Conservation (phyloP, 2,113 vertebrate genomes). For the Prochilodus magdalenae region DNA sequence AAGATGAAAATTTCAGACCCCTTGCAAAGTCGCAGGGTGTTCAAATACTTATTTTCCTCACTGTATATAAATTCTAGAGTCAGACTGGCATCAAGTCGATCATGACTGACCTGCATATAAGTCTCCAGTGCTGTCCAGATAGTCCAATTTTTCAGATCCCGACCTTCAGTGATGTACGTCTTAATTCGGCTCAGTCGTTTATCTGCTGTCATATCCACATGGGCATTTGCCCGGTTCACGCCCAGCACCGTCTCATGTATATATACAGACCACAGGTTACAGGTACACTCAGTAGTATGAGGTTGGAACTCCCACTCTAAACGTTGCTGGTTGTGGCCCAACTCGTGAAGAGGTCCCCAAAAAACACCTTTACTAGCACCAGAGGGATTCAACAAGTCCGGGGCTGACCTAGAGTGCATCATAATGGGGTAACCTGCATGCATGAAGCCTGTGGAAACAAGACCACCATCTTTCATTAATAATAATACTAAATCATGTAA, state of each 20-base stretch:
- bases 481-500: too few relatives aligned
- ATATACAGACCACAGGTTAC: conserved; percentile 85
- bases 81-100: too few relatives aligned
- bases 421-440: conserved; percentile 82
- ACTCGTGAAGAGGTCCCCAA: conserved; percentile 73
- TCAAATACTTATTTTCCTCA: too few relatives aligned
- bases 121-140: conserved; percentile 78
- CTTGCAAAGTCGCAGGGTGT: too few relatives aligned
- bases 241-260: conserved; percentile 73
- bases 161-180: conserved; percentile 53
- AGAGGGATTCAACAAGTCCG: conserved; percentile 37
- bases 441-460: conserved; percentile 76
- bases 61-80: too few relatives aligned
- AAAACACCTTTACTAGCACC: conserved; percentile 32
- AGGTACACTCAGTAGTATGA: conserved; percentile 81
- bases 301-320: conserved; percentile 77
- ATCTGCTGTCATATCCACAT: conserved; percentile 47
- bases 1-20: too few relatives aligned
- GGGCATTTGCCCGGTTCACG: conserved; percentile 61
- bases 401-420: conserved; percentile 40
- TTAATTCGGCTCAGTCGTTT: conserved; percentile 40
- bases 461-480: too few relatives aligned
- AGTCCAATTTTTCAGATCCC: conserved; percentile 59
- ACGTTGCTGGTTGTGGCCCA: conserved; percentile 84
- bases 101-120: conserved; percentile 74